Base-by-base conservation (phyloP, 2,888 invertebrate genomes). In the Arctia plantaginis region DNA sequence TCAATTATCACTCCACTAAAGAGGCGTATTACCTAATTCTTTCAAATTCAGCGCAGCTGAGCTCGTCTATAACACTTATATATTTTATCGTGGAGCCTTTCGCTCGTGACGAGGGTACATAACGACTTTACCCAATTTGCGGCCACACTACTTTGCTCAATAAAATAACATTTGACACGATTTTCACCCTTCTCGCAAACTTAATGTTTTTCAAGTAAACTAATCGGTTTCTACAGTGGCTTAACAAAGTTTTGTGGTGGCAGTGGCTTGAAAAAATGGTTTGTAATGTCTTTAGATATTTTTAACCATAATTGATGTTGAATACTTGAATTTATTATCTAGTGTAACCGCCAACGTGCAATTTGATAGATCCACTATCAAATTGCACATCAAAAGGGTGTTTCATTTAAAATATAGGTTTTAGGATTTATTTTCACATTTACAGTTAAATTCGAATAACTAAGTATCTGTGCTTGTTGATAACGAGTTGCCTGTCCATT, bases 401-500 rank as follows among this genome's bases (percentile, higher is more conserved):
- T 44, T 44, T 44, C 44, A 44, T 44, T 13, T 44, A 44, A 10
- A 35, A 35, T 35, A 35, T 35, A 35, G 6, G 6, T 6, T n/a
- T 41, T 13, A 12, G 10, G 41, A 35, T 41, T 41, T 41, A 41
- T 41, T 41, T 12, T 41, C n/a, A 59, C n/a, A 27, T 59, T 59
- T 12, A 59, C 13, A 13, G 10, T 18, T 15, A 30, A 44, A 51
- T 10, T 47, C 35, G 51, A 73, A 77, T 67, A 73, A 73, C 71
- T 55, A n/a, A n/a, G n/a, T n/a, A 66, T 66, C 66, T 71, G 41
- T 30, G 39, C 47, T 59, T 67, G 71, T 70, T 51, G 73, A 72
- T 51, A 65, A 62, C 13, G 76, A 71, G 72, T 82, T 82, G 77
- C 77, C 82, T 78, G 79, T 72, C 80, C 83, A 83, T 84, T 85